Base-by-base conservation (phyloP, 2,113 vertebrate genomes). In the Eolophus roseicapilla region DNA sequence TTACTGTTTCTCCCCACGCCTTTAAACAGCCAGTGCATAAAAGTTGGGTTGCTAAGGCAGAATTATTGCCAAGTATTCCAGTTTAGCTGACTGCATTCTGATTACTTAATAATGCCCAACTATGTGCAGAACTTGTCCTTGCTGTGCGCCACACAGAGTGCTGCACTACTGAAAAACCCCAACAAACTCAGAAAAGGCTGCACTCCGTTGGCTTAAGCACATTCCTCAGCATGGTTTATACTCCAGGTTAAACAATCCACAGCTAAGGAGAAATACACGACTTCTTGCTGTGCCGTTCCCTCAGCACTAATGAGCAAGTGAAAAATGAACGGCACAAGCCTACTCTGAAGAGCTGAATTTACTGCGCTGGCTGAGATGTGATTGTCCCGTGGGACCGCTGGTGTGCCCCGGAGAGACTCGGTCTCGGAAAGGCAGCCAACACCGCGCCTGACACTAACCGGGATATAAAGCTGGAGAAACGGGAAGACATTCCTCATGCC, bases 91-190 rank as follows among this genome's bases (percentile, higher is more conserved):
- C 91, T 93, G 91, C 78, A 76, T 92, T 89, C 93, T 92, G 83
- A 96, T 95, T 96, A 92, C 74, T 93, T 94, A 93, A 89, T 92
- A 95, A 93, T 17, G 15, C 67, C 50, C 83, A 96, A 93, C 59
- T 87, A 93, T 91, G 95, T 87, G 75, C 75, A 95, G 70, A 96
- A 95, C 93, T 91, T 79, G 83, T 87, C 74, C 95, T 93, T 91
- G 95, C 93, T 88, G 93, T 50, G 88, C 24, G 11, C 88, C 82
- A 90, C 69, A 74, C 21, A 25, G 81, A 76, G 60, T 8, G 70
- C n/a, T 82, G 75, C 12, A 2, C 88, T 88, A 55, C 70, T 37
- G 52, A 49, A 67, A 89, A 83, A 88, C 13, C 55, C 55, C 57
- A 44, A 35, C 37, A 59, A 25, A 7, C 44, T 68, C 35, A 23